Percentiles rank a stretch among this genome's conserved stretches.
Evolutionary conservation across 1,140 invertebrate genomes (phyloP).

Genomic region (Orussus abietinus): DNA sequence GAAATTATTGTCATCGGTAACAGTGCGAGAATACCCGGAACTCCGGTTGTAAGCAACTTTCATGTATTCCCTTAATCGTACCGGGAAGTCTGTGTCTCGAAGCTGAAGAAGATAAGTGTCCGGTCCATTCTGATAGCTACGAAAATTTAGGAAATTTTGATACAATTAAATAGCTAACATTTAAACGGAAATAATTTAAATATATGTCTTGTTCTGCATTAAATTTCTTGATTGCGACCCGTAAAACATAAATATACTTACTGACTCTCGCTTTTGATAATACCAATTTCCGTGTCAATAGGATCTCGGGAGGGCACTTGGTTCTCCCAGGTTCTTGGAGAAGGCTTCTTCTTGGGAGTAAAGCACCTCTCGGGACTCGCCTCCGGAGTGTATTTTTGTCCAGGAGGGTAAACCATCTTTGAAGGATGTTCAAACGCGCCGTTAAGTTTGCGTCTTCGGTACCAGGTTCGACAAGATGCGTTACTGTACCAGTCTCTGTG

Average conservation of each 20-base stretch:
- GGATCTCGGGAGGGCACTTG: slow-evolving; percentile 71
- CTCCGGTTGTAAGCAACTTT: slow-evolving; percentile 78
- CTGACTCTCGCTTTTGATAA: slow-evolving; percentile 82
- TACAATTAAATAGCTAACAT: slow-evolving; percentile 1
- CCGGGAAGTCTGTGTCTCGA: slow-evolving; percentile 88
- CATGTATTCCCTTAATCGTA: slow-evolving; percentile 87
- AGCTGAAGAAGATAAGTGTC: slow-evolving; percentile 93
- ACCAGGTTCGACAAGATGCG: slow-evolving; percentile 82
- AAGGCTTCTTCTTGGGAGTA: slow-evolving; percentile 49
- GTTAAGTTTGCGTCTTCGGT: slow-evolving; percentile 72
- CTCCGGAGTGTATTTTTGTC: slow-evolving; percentile 73
- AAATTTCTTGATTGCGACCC: slow-evolving; percentile 1
- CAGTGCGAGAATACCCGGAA: slow-evolving; percentile 61
- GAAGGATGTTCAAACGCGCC: slow-evolving; percentile 85
- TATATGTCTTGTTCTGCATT: too few species aligned
- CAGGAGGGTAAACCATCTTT: slow-evolving; percentile 91
- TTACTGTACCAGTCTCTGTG: slow-evolving; percentile 83
- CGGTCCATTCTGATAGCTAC: slow-evolving; percentile 89
- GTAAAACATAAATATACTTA: slow-evolving; percentile 53
- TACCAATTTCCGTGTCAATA: slow-evolving; percentile 78
- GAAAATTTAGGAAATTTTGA: slow-evolving; percentile 24
- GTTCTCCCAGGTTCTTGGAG: slow-evolving; percentile 62
- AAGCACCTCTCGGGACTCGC: slow-evolving; percentile 59
- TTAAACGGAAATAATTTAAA: slow-evolving; percentile 9
- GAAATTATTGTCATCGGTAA: slow-evolving; percentile 65